Conservation (phyloP, 2,888 invertebrate species). For the Ganaspis brasiliensis region DNA sequence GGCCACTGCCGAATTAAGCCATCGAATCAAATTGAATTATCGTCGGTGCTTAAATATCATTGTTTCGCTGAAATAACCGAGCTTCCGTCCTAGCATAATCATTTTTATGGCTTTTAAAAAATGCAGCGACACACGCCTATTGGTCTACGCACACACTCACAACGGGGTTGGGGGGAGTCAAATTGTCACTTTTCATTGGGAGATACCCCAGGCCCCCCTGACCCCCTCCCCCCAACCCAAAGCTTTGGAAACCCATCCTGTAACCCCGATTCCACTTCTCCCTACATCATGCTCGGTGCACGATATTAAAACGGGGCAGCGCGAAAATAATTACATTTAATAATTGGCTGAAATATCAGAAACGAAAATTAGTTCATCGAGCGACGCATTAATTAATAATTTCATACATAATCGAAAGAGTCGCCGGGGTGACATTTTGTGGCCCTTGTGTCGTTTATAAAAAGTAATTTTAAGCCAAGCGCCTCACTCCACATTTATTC, state of each 20-base stretch:
- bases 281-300: slow-evolving; percentile 57
- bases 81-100: slow-evolving; percentile 43
- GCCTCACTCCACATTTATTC: background rate
- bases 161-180: slow-evolving; percentile 24
- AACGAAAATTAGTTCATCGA: slow-evolving; percentile 75
- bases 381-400: slow-evolving; percentile 71
- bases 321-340: slow-evolving; percentile 77
- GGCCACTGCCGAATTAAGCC: slow-evolving; percentile 23
- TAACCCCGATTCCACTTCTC: slow-evolving; percentile 5
- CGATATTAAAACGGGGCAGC: slow-evolving; percentile 74
- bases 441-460: slow-evolving; percentile 25
- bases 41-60: slow-evolving; percentile 37
- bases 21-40: slow-evolving; percentile 41
- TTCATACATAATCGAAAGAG: slow-evolving; percentile 65
- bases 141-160: slow-evolving; percentile 29
- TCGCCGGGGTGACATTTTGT: slow-evolving; percentile 53
- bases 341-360: slow-evolving; percentile 76
- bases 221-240: background rate
- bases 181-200: slow-evolving; percentile 67
- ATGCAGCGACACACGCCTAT: slow-evolving; percentile 40
- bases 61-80: slow-evolving; percentile 36
- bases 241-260: slow-evolving; percentile 35
- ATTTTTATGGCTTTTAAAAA: slow-evolving; percentile 52
- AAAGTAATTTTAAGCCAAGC: slow-evolving; percentile 3
- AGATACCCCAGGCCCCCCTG: slow-evolving; percentile 45